Base-by-base conservation (phyloP, 2,888 invertebrate species). In the Hypercompe scribonia region DNA sequence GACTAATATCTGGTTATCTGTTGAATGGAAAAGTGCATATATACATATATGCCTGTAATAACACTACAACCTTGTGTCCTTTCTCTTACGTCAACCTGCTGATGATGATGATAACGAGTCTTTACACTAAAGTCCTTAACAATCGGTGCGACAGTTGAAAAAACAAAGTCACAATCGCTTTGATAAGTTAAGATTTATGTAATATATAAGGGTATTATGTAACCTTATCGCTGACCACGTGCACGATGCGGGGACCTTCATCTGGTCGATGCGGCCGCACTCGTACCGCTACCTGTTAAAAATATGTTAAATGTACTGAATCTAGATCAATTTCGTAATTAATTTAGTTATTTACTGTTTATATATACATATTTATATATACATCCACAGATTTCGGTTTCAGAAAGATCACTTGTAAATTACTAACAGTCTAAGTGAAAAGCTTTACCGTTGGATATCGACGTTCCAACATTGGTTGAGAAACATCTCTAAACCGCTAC, bases 281-380 rank as follows among this genome's bases (percentile, higher is more conserved):
- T 85, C 99, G 97, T 72, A 99, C 98, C 68, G 98, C 98, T 78
- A 99, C 99, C 98, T 98, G 90, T 73, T 76, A 77, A 76, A 78
- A 68, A 83, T 46, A 74, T 50, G 21, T 66, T 28, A 21, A 33
- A 31, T n/a, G n/a, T 50, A 24, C 8, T 24, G 7, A 70, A 70
- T 65, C 34, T 33, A 65, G 31, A 70, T n/a, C n/a, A n/a, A n/a
- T n/a, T 50, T 50, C 1, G 24, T 4, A 39, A 39, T 39, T 39
- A 39, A 39, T 39, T 11, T 39, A 39, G 1, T 39, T 39, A 39
- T 39, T 5, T 39, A 36, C 8, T 36, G 36, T 36, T 8, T n/a
- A n/a, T n/a, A 36, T 36, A 36, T 5, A 36, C 36, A 36, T 36
- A 8, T 3, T 36, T 8, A 8, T 8, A 5, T 5, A 8, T 5